These are phyloP conservation scores for Cryptocheilus praepositus DNA, from an alignment of 2,888 invertebrate species.

Conservation along the genomic window DNA sequence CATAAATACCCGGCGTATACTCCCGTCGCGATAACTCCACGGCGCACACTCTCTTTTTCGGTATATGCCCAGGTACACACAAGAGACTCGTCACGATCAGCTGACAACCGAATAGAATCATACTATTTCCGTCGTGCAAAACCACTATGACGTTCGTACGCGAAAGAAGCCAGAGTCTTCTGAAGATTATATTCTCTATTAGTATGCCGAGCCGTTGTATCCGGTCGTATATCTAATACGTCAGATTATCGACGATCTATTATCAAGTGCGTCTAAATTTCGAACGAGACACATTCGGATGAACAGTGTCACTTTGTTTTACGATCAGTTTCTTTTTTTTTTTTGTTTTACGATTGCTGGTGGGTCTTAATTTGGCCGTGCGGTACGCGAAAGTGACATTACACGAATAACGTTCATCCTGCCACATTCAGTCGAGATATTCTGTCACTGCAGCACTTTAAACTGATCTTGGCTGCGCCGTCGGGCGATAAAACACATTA, in stretches of 20 bases:
- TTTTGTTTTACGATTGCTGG: not conserved
- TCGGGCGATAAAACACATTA: no score
- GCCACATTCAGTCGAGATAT: no score
- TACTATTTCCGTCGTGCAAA: not conserved
- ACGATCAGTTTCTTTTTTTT: slow-evolving; percentile 10
- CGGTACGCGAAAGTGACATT: not conserved
- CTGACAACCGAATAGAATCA: slow-evolving; percentile 45
- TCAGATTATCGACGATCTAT: not conserved
- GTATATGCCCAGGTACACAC: slow-evolving; percentile 17
- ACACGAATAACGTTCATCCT: not conserved
- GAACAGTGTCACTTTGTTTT: no score
- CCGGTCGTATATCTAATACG: no score
- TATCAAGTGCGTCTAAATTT: slow-evolving; percentile 1
- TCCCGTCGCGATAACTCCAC: slow-evolving; percentile 52
- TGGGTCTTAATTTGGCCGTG: not conserved
- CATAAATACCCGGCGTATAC: slow-evolving; percentile 56
- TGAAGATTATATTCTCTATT: no score
- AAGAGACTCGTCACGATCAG: slow-evolving; percentile 51
- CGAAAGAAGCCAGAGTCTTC: not conserved
- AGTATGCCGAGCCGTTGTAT: no score
- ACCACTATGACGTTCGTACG: not conserved
- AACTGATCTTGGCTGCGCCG: no score
- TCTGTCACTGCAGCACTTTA: no score
- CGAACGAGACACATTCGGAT: no score
- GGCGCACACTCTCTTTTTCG: slow-evolving; percentile 6